Conservation (phyloP, 1,140 invertebrate species). For the Trachelipus rathkii region DNA sequence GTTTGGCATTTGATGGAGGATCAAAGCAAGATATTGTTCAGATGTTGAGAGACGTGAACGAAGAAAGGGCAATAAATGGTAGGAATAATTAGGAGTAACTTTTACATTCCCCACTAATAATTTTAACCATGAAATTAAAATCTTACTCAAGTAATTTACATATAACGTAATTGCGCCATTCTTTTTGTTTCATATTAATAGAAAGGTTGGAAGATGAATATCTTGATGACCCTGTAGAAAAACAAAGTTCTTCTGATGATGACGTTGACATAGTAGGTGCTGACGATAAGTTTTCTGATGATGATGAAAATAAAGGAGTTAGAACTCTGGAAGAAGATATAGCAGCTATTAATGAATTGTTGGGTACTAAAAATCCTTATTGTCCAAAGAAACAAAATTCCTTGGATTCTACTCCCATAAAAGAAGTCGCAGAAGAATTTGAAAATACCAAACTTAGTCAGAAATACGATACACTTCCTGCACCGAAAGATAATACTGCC, state of each 20-base stretch:
- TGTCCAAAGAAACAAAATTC: no score
- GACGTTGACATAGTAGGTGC: constrained; percentile 42
- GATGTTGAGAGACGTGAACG: constrained; percentile 50
- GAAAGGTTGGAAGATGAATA: constrained; percentile 26
- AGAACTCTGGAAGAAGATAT: neutral
- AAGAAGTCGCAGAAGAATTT: neutral
- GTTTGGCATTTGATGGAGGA: constrained; percentile 50
- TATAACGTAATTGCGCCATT: no score
- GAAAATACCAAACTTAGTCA: no score
- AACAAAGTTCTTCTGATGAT: constrained; percentile 38
- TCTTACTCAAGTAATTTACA: no score
- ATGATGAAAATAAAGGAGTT: constrained; percentile 8
- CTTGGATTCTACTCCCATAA: neutral
- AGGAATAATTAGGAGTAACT: constrained; percentile 35
- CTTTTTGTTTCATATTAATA: constrained; percentile 22
- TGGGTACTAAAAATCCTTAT: neutral
- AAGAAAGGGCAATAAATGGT: constrained; percentile 33
- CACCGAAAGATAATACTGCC: no score
- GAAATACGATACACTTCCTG: no score
- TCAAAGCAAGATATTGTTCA: constrained; percentile 50
- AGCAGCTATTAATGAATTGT: neutral
- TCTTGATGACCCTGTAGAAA: constrained; percentile 26
- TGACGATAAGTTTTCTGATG: constrained; percentile 32
- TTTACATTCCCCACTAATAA: neutral
- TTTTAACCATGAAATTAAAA: no score